Evolutionary conservation across 2,113 vertebrate genomes (phyloP), one percentile per base, ranked within the genome.

Genomic region (Hydrolagus affinis): DNA sequence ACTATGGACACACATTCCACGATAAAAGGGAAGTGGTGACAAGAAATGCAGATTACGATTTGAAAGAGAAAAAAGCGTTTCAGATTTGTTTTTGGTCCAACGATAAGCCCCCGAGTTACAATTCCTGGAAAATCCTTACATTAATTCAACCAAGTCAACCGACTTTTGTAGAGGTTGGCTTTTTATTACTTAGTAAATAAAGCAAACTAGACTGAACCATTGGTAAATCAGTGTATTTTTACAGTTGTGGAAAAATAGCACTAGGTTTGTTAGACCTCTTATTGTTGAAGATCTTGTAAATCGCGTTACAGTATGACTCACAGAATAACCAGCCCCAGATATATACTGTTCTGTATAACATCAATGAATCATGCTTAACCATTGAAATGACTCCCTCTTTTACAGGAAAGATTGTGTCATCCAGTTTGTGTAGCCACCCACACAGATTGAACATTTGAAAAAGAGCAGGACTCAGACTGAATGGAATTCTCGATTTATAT

Each of bases 401-500:
- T 32, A 66, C 25, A 21, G 60, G 66, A 64, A 17, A 44, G 32
- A 83, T 83, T 30, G 25, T 68, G 3, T 32, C 78, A 28, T 32
- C 60, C 28, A 10, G 78, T 68, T 23, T 62, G 23, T 2, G 11
- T 80, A 28, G 59, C 77, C 23, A 25, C 60, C 78, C 17, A 66
- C 62, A 2, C 78, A 32, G 28, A 83, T 83, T 83, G 14, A 32
- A 59, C 60, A 21, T 66, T 66, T 66, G 60, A 66, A 17, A 83
- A 59, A 66, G 60, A 83, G 23, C 60, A 32, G 60, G 17, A 66
- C 60, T 11, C 60, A 66, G 25, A 30, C 28, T 66, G 78, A 83
- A 68, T 66, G 78, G 60, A 66, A 83, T 66, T 83, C 66, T 83
- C 78, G 60, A 83, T 19, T 83, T 83, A 25, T 62, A 28, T 32